Conservation (phyloP, 1,140 invertebrate genomes). For the Drosophila tropicalis region DNA sequence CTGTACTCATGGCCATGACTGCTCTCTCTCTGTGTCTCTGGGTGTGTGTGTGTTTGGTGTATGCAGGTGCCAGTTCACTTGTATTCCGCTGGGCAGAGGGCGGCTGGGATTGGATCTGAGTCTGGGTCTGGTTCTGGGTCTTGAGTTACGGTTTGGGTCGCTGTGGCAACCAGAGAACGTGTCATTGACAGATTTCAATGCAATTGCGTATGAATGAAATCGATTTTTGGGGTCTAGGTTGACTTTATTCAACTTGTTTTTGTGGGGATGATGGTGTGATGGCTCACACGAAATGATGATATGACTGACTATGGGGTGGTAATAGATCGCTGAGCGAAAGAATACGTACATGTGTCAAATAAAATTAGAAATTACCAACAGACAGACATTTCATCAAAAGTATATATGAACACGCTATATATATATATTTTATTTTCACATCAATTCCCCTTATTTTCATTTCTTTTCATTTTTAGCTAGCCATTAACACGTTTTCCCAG, state of each 20-base stretch:
- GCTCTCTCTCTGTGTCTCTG: neutral
- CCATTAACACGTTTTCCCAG: constrained; percentile 1
- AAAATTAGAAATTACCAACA: neutral
- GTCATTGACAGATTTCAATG: constrained; percentile 78
- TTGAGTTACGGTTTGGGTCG: constrained; percentile 19
- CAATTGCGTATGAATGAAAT: constrained; percentile 79
- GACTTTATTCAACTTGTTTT: neutral
- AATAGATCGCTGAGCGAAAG: neutral
- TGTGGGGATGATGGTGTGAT: neutral
- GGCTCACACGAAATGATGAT: neutral
- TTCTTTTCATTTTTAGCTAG: neutral
- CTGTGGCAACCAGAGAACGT: constrained; percentile 51
- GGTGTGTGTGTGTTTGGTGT: constrained; percentile 11
- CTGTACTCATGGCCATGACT: neutral
- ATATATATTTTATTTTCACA: neutral
- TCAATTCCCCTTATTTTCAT: neutral
- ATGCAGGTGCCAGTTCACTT: constrained; percentile 42
- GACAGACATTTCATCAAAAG: neutral
- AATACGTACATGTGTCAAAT: constrained; percentile 15
- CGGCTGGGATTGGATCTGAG: neutral
- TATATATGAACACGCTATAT: neutral
- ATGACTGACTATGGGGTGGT: neutral
- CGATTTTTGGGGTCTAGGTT: constrained; percentile 56
- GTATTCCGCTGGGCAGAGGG: constrained; percentile 16
- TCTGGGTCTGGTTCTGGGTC: constrained; percentile 19